Percentiles rank a stretch among this genome's conserved stretches.
Conservation (phyloP, 1,140 invertebrate species). For the Yoshiicerus persimilis region DNA sequence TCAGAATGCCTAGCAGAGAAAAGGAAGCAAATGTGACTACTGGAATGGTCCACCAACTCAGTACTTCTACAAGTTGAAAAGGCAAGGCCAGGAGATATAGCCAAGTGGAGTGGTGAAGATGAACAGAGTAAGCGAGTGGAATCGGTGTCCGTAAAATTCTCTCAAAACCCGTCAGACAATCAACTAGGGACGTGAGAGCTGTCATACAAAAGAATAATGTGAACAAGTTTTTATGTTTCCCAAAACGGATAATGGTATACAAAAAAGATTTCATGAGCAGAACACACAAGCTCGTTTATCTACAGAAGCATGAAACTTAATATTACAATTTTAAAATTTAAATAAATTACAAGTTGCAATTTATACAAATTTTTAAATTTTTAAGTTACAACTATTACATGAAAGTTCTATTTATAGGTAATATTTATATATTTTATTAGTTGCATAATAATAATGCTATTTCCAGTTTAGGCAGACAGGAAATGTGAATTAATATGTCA, state of each 20-base stretch:
- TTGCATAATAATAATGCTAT: too few species aligned
- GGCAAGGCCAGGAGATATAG: slow-evolving; percentile 44
- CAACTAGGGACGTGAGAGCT: slow-evolving; percentile 32
- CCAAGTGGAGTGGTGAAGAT: slow-evolving; percentile 46
- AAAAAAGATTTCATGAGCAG: not conserved
- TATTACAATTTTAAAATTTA: not conserved
- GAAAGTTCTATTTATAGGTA: too few species aligned
- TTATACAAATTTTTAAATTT: too few species aligned
- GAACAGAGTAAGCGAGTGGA: slow-evolving; percentile 47
- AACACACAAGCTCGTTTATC: not conserved
- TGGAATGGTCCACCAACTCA: slow-evolving; percentile 37
- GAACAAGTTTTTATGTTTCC: not conserved
- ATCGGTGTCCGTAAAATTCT: slow-evolving; percentile 45
- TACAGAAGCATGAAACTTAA: not conserved
- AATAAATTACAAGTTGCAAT: too few species aligned
- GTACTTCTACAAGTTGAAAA: slow-evolving; percentile 31
- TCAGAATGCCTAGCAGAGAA: slow-evolving; percentile 36
- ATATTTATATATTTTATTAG: too few species aligned
- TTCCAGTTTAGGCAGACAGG: too few species aligned
- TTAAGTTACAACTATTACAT: too few species aligned
- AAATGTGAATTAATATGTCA: too few species aligned
- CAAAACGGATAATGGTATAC: not conserved
- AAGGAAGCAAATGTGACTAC: slow-evolving; percentile 37
- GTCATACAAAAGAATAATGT: not conserved
- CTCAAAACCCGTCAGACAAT: slow-evolving; percentile 46